Conservation (phyloP, 2,797 vertebrate genomes). For the Anableps anableps region DNA sequence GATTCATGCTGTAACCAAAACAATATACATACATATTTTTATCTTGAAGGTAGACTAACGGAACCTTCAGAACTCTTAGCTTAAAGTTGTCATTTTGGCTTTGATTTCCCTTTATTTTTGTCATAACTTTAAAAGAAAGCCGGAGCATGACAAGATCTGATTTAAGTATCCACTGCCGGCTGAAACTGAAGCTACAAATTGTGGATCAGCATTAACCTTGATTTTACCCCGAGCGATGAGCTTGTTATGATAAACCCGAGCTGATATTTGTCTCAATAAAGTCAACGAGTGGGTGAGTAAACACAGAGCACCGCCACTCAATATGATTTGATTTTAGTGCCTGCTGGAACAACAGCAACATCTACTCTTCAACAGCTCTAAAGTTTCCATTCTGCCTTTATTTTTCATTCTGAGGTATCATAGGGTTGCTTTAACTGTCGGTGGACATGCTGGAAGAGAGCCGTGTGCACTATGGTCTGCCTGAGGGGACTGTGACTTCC, state of each 20-base stretch:
- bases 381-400: conserved; percentile 50
- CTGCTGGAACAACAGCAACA: conserved; percentile 50
- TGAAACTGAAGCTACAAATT: background rate
- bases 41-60: background rate
- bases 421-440: conserved; percentile 53
- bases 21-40: background rate
- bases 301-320: conserved; percentile 48
- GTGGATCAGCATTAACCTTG: background rate
- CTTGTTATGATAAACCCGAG: conserved; percentile 33
- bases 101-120: background rate
- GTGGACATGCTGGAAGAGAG: conserved; percentile 51
- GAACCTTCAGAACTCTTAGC: background rate
- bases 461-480: conserved; percentile 48
- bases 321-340: conserved; percentile 58
- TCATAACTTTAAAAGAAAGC: background rate
- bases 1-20: background rate
- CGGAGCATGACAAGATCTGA: background rate
- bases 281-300: conserved; percentile 56
- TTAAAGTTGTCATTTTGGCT: background rate
- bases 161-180: background rate
- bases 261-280: conserved; percentile 60
- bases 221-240: conserved; percentile 23
- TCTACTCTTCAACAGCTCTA: conserved; percentile 48
- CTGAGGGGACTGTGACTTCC: conserved; percentile 66
- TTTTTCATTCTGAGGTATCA: conserved; percentile 49